Conservation (phyloP, 1,140 invertebrate species). For the Chrysopa pallens region DNA sequence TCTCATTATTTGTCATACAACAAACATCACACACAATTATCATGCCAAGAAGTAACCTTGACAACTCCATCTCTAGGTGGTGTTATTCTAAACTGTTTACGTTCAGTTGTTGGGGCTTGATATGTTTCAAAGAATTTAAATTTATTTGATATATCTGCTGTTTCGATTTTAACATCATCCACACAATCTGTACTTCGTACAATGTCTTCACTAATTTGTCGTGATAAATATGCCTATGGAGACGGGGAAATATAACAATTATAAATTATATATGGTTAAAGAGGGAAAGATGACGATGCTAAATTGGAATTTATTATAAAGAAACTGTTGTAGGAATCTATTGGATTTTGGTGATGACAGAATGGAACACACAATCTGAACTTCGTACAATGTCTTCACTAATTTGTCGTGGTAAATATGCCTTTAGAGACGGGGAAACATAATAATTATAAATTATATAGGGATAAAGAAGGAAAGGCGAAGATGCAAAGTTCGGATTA, state of each 20-base stretch:
- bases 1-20: background rate
- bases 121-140: constrained; percentile 88
- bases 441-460: too few species aligned
- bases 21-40: background rate
- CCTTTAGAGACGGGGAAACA: constrained; percentile 17
- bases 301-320: too few species aligned
- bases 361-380: constrained; percentile 40
- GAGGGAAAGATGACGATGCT: too few species aligned
- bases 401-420: constrained; percentile 31
- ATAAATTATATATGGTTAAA: too few species aligned
- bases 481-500: too few species aligned
- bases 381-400: constrained; percentile 55
- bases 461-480: too few species aligned
- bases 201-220: constrained; percentile 45
- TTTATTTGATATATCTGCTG: constrained; percentile 60
- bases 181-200: constrained; percentile 47
- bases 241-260: background rate
- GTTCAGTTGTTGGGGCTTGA: constrained; percentile 45
- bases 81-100: constrained; percentile 66
- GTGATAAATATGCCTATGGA: constrained; percentile 31
- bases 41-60: constrained; percentile 14
- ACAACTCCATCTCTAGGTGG: constrained; percentile 50
- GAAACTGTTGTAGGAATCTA: too few species aligned
- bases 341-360: too few species aligned
- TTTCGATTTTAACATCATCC: constrained; percentile 61